Base-by-base conservation (phyloP, 2,113 vertebrate genomes). In the Gymnogyps californianus region DNA sequence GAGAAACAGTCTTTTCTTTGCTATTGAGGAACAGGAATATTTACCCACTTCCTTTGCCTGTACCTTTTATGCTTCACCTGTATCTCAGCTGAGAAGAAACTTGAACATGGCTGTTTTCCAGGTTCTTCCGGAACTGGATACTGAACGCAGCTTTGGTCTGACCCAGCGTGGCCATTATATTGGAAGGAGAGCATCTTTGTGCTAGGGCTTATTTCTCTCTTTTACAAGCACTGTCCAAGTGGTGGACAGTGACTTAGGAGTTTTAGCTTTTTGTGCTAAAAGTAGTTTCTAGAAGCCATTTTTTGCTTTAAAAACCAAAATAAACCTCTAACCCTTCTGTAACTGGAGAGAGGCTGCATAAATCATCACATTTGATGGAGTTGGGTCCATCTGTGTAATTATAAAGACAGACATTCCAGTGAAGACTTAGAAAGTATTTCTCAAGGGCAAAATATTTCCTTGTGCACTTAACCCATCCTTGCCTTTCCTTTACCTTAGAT, bases 161-260 rank as follows among this genome's bases (percentile, higher is more conserved):
- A n/a, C 16, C 16, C 54, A 34, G 16, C 0, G 1, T 54, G 69
- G 46, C 51, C 3, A 0, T n/a, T 32, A 1, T 15, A 11, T 3
- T 52, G 58, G 47, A 62, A 72, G 55, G 36, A 42, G 24, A 70
- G 17, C 7, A 9, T 25, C 36, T 58, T 36, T 21, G 34, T 67
- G 32, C 11, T 59, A 7, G 51, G 46, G 28, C 13, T 82, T 44
- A 15, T 13, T 76, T 81, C 20, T 74, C 3, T 54, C 13, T n/a
- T 31, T 13, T 32, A 29, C 5, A 28, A 46, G 14, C 28, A 11
- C 18, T 29, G 36, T n/a, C n/a, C n/a, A n/a, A 55, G 6, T 47
- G 15, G 3, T 26, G 51, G 61, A 7, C 18, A 22, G 16, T 21
- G 26, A 29, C 17, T 59, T 26, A 3, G 9, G 54, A 42, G 7